Conservation (phyloP, 2,888 invertebrate species). For the Ypsolopha sequella region DNA sequence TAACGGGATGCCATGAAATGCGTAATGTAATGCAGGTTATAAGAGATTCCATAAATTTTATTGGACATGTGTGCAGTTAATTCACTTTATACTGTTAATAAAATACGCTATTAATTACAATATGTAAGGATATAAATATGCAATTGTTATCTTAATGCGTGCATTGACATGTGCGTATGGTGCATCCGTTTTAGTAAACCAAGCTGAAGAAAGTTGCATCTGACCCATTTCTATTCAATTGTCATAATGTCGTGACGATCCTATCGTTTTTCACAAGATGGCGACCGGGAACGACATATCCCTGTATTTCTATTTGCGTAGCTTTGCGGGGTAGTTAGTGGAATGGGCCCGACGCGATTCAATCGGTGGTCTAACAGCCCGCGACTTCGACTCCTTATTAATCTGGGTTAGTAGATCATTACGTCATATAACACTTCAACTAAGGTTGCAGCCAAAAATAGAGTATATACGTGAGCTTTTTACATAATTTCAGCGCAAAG, state of each 20-base stretch:
- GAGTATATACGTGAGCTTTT: conserved; percentile 65
- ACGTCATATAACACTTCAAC: conserved; percentile 46
- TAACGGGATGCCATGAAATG: no score
- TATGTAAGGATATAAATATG: no score
- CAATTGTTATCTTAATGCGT: no score
- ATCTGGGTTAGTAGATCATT: conserved; percentile 48
- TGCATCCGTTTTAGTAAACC: no score
- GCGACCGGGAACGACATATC: conserved; percentile 64
- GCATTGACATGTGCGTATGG: no score
- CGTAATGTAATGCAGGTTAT: no score
- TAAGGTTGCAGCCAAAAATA: conserved; percentile 66
- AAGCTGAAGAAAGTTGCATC: not conserved
- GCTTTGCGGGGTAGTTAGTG: conserved; percentile 38
- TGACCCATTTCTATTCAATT: conserved; percentile 50
- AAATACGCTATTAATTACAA: no score
- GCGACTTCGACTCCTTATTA: not conserved
- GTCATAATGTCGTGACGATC: conserved; percentile 60
- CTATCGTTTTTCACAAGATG: conserved; percentile 72
- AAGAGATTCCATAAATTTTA: no score
- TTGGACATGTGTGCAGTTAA: no score
- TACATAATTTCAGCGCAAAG: conserved; percentile 71
- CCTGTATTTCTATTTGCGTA: conserved; percentile 70
- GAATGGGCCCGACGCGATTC: not conserved
- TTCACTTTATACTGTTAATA: no score
- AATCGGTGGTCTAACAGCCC: not conserved